Evolutionary conservation across 2,797 vertebrate species (phyloP).

Genomic region (Staurois parvus): DNA sequence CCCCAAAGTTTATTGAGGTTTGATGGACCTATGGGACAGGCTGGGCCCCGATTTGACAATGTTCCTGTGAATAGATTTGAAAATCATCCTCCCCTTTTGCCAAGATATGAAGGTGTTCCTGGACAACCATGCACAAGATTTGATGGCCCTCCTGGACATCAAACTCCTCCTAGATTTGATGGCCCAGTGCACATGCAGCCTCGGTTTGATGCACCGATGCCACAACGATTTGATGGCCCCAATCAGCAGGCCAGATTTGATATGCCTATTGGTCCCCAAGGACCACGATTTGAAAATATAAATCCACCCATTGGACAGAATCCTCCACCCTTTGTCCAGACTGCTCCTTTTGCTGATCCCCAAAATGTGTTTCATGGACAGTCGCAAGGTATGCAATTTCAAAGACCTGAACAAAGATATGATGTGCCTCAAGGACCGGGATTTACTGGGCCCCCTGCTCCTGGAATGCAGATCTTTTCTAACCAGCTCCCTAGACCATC

Average conservation of each 20-base stretch:
- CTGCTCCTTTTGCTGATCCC: conserved; percentile 81
- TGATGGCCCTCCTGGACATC: conserved; percentile 78
- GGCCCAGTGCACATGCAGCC: conserved; percentile 78
- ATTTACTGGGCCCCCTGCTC: conserved; percentile 83
- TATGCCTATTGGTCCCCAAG: conserved; percentile 81
- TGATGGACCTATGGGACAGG: conserved; percentile 79
- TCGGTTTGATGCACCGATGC: conserved; percentile 81
- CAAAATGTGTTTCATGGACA: conserved; percentile 80
- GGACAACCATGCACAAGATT: conserved; percentile 79
- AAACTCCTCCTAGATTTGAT: conserved; percentile 74
- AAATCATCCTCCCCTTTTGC: conserved; percentile 76
- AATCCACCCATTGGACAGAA: conserved; percentile 66
- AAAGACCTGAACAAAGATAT: conserved; percentile 78
- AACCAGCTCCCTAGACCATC: conserved; percentile 75
- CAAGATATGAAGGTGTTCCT: conserved; percentile 80
- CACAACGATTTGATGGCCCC: conserved; percentile 80
- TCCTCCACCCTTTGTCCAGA: conserved; percentile 75
- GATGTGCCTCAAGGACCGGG: conserved; percentile 80
- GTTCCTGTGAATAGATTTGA: conserved; percentile 78
- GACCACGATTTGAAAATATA: conserved; percentile 78
- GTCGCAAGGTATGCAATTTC: conserved; percentile 78
- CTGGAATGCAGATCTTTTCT: conserved; percentile 79
- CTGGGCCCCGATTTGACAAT: conserved; percentile 78
- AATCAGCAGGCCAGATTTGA: conserved; percentile 84
- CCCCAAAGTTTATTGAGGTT: conserved; percentile 75